A percentile compares a stretch with the other conserved stretches of the same genome.
phyloP scores from a whole-genome alignment of 2,888 invertebrate species.

The Tetranychus piercei region DNA sequence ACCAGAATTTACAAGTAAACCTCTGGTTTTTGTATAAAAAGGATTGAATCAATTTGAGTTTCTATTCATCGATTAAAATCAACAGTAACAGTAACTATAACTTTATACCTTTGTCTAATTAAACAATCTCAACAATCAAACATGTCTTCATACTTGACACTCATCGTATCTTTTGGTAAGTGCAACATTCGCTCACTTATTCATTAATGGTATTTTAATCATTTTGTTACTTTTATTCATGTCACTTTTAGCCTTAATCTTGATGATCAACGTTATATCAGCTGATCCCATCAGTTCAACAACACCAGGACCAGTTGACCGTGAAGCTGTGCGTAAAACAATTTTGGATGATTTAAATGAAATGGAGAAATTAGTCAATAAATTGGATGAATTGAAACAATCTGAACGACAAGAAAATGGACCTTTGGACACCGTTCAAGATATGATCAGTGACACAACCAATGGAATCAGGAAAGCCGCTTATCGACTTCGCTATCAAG shows the following conservation, averaged over 20 bases:
- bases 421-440: background rate
- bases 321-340: background rate
- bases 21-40: too few relatives aligned
- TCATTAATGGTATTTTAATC: too few relatives aligned
- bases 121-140: too few relatives aligned
- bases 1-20: too few relatives aligned
- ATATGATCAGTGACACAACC: background rate
- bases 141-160: too few relatives aligned
- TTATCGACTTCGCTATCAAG: background rate
- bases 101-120: too few relatives aligned
- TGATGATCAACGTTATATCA: background rate
- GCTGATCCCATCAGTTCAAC: background rate
- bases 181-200: too few relatives aligned
- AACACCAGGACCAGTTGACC: background rate
- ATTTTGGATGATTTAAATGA: background rate
- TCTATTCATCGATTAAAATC: too few relatives aligned
- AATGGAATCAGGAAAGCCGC: background rate
- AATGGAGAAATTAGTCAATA: background rate
- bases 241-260: background rate
- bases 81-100: too few relatives aligned
- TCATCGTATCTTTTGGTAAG: too few relatives aligned
- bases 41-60: too few relatives aligned
- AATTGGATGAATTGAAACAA: background rate
- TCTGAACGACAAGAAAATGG: background rate
- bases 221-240: background rate